Percentiles rank a stretch among this genome's conserved stretches.
These are phyloP conservation scores for Lacanobia wlatinum DNA, from an alignment of 2,888 invertebrate genomes.

Conservation along the genomic window DNA sequence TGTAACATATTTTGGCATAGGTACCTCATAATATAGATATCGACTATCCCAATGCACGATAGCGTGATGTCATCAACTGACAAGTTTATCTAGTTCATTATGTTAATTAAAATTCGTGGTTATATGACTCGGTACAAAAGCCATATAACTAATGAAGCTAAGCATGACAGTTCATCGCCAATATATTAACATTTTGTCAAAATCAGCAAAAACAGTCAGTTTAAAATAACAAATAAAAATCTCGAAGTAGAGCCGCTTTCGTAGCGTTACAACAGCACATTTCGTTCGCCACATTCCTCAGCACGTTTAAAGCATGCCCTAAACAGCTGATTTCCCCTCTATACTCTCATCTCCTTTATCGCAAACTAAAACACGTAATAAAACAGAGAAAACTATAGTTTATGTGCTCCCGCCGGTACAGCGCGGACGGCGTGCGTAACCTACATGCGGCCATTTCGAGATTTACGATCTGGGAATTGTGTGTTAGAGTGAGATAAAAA, in stretches of 20 bases:
- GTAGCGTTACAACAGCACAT: constrained; percentile 80
- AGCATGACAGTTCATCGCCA: not conserved
- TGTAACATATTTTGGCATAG: not conserved
- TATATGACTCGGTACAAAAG: constrained; percentile 16
- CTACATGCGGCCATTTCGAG: constrained; percentile 91
- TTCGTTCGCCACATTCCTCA: constrained; percentile 90
- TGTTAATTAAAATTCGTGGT: constrained; percentile 15
- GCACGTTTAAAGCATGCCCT: constrained; percentile 90
- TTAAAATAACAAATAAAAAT: constrained; percentile 52
- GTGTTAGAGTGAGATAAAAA: constrained; percentile 90
- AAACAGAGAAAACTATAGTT: constrained; percentile 91
- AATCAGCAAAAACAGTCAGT: not conserved
- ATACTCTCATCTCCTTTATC: constrained; percentile 90
- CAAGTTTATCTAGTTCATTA: constrained; percentile 7
- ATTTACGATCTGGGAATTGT: constrained; percentile 92
- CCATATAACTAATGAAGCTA: constrained; percentile 13
- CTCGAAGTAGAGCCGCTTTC: constrained; percentile 81
- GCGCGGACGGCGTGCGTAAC: constrained; percentile 91
- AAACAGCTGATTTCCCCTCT: constrained; percentile 90
- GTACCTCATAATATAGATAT: not conserved
- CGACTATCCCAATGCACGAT: constrained; percentile 20
- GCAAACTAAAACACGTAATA: constrained; percentile 88
- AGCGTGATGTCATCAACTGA: constrained; percentile 16
- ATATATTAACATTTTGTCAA: constrained; percentile 11
- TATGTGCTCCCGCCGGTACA: constrained; percentile 88